Evolutionary conservation across 2,888 invertebrate species (phyloP).

Genomic region (Apocheima hispidaria): DNA sequence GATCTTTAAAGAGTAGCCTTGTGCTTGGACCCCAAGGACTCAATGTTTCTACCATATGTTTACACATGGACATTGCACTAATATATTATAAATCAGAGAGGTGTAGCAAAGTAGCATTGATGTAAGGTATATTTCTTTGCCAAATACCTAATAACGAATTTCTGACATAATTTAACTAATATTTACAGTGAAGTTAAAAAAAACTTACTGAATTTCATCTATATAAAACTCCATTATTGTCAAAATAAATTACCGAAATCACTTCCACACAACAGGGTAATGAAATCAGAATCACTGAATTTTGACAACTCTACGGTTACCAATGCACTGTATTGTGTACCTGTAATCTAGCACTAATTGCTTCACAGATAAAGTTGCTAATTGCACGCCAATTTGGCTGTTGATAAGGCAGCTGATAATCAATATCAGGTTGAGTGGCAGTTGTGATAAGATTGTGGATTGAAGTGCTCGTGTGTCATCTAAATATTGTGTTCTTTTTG

Average conservation of each 20-base stretch:
- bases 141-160: too few species aligned
- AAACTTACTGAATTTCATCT: constrained; percentile 27
- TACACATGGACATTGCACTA: too few species aligned
- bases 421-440: constrained; percentile 38
- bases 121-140: too few species aligned
- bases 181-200: too few species aligned
- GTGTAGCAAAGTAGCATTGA: too few species aligned
- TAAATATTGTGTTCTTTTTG: constrained; percentile 12
- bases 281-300: constrained; percentile 24
- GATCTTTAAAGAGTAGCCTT: too few species aligned
- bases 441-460: constrained; percentile 35
- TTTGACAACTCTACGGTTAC: constrained; percentile 13
- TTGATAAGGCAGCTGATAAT: constrained; percentile 29
- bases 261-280: constrained; percentile 20
- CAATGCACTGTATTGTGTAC: neutral
- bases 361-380: constrained; percentile 30
- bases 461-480: constrained; percentile 20
- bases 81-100: too few species aligned
- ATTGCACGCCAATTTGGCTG: constrained; percentile 20
- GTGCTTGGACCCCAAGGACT: too few species aligned
- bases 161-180: too few species aligned
- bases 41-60: too few species aligned
- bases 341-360: constrained; percentile 21
- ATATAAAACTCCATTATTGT: constrained; percentile 47
- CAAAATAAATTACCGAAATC: constrained; percentile 22